Conservation (phyloP, 2,113 vertebrate species). For the Malurus alboscapulatus region DNA sequence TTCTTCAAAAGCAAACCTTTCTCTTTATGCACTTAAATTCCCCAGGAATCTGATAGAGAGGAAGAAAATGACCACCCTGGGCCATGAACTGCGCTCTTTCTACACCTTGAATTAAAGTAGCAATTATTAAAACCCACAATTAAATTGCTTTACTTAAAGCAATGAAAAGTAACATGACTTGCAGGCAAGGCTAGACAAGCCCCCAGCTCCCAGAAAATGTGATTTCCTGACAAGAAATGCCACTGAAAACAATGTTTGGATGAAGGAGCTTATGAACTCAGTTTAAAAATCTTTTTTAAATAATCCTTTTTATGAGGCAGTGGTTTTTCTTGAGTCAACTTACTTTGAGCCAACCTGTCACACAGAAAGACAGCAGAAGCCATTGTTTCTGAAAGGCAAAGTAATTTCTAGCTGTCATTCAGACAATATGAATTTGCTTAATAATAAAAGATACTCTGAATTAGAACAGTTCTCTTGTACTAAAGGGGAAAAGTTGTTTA, state of each 20-base stretch:
- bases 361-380: not conserved
- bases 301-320: not conserved
- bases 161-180: not conserved
- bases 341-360: not conserved
- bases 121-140: conserved; percentile 9
- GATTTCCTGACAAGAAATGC: conserved; percentile 10
- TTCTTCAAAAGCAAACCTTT: not conserved
- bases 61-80: not conserved
- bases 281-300: not conserved
- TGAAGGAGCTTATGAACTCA: not conserved
- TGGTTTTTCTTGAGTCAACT: not conserved
- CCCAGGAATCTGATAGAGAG: not conserved
- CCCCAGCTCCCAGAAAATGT: not conserved
- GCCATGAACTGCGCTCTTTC: not conserved
- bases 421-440: not conserved
- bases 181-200: conserved; percentile 1
- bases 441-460: not conserved
- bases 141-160: not conserved
- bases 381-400: not conserved
- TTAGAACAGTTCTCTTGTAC: not conserved
- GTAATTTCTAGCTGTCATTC: not conserved
- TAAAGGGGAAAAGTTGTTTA: not conserved
- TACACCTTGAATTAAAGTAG: not conserved
- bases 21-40: not conserved
- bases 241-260: not conserved